Percentiles rank a stretch among this genome's conserved stretches.
phyloP scores from a whole-genome alignment of 1,140 invertebrate genomes.

The Danaus plexippus region DNA sequence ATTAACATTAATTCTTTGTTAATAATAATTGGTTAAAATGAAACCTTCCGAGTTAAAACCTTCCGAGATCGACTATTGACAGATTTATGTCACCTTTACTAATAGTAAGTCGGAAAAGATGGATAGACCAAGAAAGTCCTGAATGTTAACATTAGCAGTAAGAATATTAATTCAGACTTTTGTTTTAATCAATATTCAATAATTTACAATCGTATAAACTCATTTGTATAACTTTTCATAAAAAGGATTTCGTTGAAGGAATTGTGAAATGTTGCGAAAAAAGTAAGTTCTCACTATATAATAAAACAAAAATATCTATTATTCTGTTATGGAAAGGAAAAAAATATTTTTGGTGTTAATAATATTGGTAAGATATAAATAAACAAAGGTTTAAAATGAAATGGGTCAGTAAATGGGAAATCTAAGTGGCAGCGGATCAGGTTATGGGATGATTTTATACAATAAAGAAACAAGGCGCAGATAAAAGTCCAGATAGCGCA shows the following conservation, averaged over 20 bases:
- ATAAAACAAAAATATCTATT: no score
- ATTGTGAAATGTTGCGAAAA: no score
- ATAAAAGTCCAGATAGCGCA: conserved; percentile 29
- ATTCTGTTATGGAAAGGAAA: no score
- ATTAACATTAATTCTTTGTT: no score
- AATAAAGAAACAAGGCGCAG: conserved; percentile 26
- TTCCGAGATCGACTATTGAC: conserved; percentile 18
- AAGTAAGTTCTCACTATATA: no score
- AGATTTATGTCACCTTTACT: conserved; percentile 29
- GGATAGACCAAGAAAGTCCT: conserved; percentile 24
- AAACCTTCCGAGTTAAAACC: conserved; percentile 21
- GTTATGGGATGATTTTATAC: conserved; percentile 21
- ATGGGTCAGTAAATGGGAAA: conserved; percentile 15
- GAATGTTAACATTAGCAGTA: conserved; percentile 18
- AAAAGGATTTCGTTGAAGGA: no score
- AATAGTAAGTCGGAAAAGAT: conserved; percentile 18
- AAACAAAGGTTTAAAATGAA: neutral
- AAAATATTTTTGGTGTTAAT: no score
- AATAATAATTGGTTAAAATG: conserved; percentile 18
- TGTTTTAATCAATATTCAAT: neutral
- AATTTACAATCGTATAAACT: no score
- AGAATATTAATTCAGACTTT: conserved; percentile 19
- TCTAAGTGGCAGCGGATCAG: conserved; percentile 10
- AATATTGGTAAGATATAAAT: neutral
- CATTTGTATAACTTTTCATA: no score